Evolutionary conservation across 2,797 vertebrate species (phyloP).

Genomic region (Labroides dimidiatus): DNA sequence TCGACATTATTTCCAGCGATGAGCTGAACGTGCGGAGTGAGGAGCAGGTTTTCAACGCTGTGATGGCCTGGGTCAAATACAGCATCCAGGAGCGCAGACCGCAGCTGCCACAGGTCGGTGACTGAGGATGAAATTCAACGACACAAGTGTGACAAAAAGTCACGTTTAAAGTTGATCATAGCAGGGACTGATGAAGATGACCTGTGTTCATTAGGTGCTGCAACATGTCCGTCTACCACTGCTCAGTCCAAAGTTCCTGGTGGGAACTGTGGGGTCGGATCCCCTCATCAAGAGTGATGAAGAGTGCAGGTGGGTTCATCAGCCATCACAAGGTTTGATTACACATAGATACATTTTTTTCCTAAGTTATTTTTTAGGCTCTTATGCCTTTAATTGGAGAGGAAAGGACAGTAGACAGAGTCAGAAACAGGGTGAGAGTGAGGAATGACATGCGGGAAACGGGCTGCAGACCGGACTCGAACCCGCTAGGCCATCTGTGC

Average conservation of each 20-base stretch:
- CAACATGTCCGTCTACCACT: slow-evolving; percentile 96
- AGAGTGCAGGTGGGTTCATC: slow-evolving; percentile 92
- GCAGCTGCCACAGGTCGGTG: slow-evolving; percentile 93
- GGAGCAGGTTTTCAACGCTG: slow-evolving; percentile 98
- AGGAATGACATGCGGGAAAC: too few species aligned
- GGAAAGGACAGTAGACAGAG: too few species aligned
- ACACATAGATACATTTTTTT: too few species aligned
- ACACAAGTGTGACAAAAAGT: too few species aligned
- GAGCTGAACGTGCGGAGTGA: slow-evolving; percentile 98
- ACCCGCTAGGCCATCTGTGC: too few species aligned
- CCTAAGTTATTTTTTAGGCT: too few species aligned
- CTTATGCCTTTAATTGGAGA: too few species aligned
- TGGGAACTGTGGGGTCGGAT: slow-evolving; percentile 98
- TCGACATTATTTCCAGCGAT: slow-evolving; percentile 99
- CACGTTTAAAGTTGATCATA: too few species aligned
- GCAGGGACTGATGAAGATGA: background rate
- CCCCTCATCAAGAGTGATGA: slow-evolving; percentile 98
- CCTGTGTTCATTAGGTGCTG: slow-evolving; percentile 85
- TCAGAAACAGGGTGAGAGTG: too few species aligned
- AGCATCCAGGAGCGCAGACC: slow-evolving; percentile 97
- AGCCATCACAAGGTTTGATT: background rate
- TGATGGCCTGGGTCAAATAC: slow-evolving; percentile 99
- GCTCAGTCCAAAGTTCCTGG: slow-evolving; percentile 97
- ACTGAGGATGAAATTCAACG: background rate
- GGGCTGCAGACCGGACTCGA: too few species aligned